Base-by-base conservation (phyloP, 2,888 invertebrate genomes). In the Xanthia togata region DNA sequence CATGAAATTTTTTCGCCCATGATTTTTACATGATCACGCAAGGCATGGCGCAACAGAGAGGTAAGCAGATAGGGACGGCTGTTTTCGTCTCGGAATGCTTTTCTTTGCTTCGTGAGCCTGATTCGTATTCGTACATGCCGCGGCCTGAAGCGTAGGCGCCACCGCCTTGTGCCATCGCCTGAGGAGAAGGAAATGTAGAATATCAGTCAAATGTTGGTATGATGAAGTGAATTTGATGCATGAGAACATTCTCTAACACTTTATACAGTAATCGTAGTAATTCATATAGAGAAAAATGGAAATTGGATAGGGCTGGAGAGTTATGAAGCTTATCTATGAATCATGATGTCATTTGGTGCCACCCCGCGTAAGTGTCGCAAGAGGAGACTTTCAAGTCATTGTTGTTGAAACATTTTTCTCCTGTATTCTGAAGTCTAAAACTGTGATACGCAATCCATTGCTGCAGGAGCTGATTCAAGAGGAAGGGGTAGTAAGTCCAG, bases 11-110 rank as follows among this genome's bases (percentile, higher is more conserved):
- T 38, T 14, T 57, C 4, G 12, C 50, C 67, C 60, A 72, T 35
- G 1, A n/a, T 68, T 74, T 82, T 97, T 97, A 98, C 97, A 98
- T 97, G 88, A 99, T 98, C 84, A 97, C 97, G 95, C 98, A 99
- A 17, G 99, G 98, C 97, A 98, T 97, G 84, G 98, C 99, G 94
- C 98, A 99, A 95, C 99, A 99, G 23, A 98, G 97, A 47, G 99
- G 99, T 91, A 98, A 96, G 91, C 98, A 99, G 87, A 98, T 97
- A 60, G 98, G 98, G 63, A 98, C 98, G 4, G 98, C 98, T 17
- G 98, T 98, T 87, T 98, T 98, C 82, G 98, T 98, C 88, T 98
- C 98, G 78, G 97, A 98, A 89, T 97, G 98, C 95, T 98, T 98
- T 90, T 97, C 97, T 94, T 98, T 98, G 92, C 98, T 98, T 90